A percentile compares a stretch with the other conserved stretches of the same genome.
Conservation (phyloP, 2,113 vertebrate genomes). For the Rhodinocichla rosea region DNA sequence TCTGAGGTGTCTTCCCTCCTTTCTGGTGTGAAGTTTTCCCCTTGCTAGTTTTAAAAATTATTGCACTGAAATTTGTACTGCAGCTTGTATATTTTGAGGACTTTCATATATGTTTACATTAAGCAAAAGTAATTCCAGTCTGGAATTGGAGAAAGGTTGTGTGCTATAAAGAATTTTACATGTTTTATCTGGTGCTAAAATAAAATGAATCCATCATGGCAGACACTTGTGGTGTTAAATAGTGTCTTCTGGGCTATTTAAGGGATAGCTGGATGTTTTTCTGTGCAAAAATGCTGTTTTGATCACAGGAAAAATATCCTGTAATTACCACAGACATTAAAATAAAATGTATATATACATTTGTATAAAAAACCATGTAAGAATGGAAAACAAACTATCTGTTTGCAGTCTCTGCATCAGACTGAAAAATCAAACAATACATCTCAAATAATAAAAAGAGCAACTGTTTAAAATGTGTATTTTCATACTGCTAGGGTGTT, state of each 20-base stretch:
- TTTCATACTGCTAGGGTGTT: background rate
- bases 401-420: background rate
- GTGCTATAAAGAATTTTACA: background rate
- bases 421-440: background rate
- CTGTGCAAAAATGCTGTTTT: background rate
- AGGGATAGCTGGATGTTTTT: background rate
- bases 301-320: background rate
- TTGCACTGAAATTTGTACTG: background rate
- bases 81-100: background rate
- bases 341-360: background rate
- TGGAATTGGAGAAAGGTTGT: background rate
- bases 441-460: background rate
- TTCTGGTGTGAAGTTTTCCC: background rate
- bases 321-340: background rate
- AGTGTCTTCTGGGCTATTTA: background rate
- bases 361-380: background rate
- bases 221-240: background rate
- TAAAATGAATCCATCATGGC: background rate
- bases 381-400: background rate
- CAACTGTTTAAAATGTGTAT: background rate
- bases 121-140: background rate
- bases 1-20: background rate
- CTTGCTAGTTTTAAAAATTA: background rate
- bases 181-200: background rate
- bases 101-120: background rate